phyloP scores from a whole-genome alignment of 2,797 vertebrate genomes.

The Sebastes taczanowskii region DNA sequence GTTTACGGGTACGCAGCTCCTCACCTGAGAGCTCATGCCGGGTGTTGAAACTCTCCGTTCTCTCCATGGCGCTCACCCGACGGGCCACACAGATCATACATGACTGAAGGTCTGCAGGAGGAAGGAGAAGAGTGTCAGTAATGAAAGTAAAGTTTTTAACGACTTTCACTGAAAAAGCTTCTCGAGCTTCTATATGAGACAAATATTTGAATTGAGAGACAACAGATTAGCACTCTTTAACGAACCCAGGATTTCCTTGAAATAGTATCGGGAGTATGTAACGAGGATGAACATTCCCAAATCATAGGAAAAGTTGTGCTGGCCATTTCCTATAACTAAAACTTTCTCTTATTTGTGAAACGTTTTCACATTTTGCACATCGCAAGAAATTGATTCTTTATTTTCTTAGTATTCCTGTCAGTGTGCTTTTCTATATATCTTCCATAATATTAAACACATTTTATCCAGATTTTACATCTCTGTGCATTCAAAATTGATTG shows the following conservation, averaged over 20 bases:
- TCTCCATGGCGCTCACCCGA: conserved; percentile 89
- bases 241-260: not conserved
- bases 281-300: not conserved
- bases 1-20: conserved; percentile 8
- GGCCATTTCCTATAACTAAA: not conserved
- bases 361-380: not conserved
- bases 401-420: not conserved
- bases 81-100: conserved; percentile 99
- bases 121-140: not conserved
- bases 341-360: not conserved
- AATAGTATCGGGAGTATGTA: not conserved
- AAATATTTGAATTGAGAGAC: not conserved
- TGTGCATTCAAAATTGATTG: not conserved
- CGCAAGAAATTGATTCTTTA: not conserved
- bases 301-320: not conserved
- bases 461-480: not conserved
- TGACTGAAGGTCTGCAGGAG: conserved; percentile 91
- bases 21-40: conserved; percentile 96
- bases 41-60: conserved; percentile 94
- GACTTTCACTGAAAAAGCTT: too few species aligned
- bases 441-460: not conserved
- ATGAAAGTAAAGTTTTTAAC: not conserved
- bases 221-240: not conserved
- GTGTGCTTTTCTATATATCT: not conserved
- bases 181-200: fast-evolving